Conservation (phyloP, 2,888 invertebrate genomes). For the Myathropa florea region DNA sequence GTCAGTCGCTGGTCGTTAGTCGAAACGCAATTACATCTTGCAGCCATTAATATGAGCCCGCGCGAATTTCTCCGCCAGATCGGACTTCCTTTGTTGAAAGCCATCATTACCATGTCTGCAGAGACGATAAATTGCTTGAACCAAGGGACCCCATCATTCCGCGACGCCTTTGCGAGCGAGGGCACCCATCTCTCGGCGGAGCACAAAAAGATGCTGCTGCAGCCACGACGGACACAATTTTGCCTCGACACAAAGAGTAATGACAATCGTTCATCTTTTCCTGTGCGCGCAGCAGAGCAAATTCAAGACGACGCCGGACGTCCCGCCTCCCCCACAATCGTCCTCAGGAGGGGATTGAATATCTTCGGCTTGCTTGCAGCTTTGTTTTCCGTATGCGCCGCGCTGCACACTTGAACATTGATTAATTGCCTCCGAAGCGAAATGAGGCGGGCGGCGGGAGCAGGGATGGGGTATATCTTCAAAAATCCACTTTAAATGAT, state of each 20-base stretch:
- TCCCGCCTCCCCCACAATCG: conserved; percentile 59
- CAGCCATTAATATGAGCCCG: conserved; percentile 38
- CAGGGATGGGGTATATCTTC: conserved; percentile 20
- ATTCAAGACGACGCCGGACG: conserved; percentile 9
- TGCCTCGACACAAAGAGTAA: conserved; percentile 65
- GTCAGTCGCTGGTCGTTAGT: neutral
- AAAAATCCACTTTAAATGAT: conserved; percentile 64
- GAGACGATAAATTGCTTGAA: conserved; percentile 58
- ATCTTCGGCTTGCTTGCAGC: conserved; percentile 10
- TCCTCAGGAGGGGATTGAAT: conserved; percentile 46
- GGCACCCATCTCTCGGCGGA: neutral
- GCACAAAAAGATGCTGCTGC: conserved; percentile 22
- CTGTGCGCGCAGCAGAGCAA: conserved; percentile 11
- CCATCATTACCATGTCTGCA: conserved; percentile 63
- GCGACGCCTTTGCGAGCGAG: too few species aligned
- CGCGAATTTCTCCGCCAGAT: conserved; percentile 12
- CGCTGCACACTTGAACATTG: conserved; percentile 50
- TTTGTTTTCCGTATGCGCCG: conserved; percentile 26
- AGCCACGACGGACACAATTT: conserved; percentile 51
- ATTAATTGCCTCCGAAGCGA: conserved; percentile 54
- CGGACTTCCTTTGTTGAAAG: conserved; percentile 48
- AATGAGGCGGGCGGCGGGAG: neutral
- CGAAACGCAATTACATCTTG: conserved; percentile 25
- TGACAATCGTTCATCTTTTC: conserved; percentile 71
- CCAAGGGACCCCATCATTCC: conserved; percentile 41